Evolutionary conservation across 2,797 vertebrate genomes (phyloP).

Genomic region (Nyctalus aviator): DNA sequence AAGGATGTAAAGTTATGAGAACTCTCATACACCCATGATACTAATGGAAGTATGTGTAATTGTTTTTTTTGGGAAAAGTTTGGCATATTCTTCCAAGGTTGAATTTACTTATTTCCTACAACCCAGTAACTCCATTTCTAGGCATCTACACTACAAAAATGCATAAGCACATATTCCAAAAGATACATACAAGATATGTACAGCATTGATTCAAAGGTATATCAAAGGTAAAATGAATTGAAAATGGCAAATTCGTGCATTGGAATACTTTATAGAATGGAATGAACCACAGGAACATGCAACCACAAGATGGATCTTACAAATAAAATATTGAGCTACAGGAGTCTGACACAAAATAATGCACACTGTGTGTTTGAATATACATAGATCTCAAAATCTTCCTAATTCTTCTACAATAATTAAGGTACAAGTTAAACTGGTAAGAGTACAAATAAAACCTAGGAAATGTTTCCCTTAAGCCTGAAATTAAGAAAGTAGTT

Average conservation of each 20-base stretch:
- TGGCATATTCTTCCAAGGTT: neutral
- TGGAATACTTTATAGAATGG: neutral
- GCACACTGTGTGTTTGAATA: neutral
- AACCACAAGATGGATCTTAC: neutral
- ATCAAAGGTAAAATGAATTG: neutral
- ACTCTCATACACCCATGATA: neutral
- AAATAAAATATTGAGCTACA: neutral
- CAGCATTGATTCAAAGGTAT: neutral
- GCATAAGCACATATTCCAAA: rapidly evolving
- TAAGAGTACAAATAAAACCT: neutral
- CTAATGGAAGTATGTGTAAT: neutral
- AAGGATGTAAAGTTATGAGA: neutral
- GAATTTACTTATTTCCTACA: neutral
- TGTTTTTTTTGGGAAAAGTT: neutral
- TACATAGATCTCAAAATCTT: neutral
- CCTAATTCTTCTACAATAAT: neutral
- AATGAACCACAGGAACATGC: neutral
- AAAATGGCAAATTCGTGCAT: neutral
- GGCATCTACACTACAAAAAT: neutral
- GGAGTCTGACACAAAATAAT: neutral
- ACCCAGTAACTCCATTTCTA: neutral
- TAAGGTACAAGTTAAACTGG: neutral
- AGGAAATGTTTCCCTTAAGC: neutral
- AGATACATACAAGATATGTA: neutral
- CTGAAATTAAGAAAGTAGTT: neutral